Evolutionary conservation across 2,113 vertebrate species (phyloP).

Genomic region (Turnix velox): DNA sequence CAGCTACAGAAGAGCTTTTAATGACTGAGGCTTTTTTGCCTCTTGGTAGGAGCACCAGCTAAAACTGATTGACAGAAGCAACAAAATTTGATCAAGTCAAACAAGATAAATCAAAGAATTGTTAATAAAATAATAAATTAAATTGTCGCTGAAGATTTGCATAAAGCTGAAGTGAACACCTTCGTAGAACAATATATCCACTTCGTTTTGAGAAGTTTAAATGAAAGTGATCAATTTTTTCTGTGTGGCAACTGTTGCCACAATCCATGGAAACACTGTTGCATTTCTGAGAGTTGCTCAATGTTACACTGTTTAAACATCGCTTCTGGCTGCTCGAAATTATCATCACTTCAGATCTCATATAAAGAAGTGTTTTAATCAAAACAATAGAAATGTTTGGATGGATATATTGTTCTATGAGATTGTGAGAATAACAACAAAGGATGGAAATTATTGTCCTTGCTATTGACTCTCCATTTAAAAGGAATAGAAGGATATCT

Average conservation of each 20-base stretch:
- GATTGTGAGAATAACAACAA: neutral
- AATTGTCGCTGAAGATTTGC: neutral
- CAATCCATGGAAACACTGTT: neutral
- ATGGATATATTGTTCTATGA: neutral
- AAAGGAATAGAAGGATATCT: neutral
- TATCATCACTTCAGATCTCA: neutral
- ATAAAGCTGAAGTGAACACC: neutral
- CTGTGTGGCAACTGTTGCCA: neutral
- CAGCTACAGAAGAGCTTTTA: neutral
- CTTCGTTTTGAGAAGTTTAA: neutral
- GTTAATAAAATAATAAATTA: neutral
- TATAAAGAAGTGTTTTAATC: neutral
- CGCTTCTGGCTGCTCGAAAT: neutral
- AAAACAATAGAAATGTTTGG: neutral
- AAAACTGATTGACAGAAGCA: neutral
- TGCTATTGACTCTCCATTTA: neutral
- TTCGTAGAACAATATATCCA: neutral
- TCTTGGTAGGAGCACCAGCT: neutral
- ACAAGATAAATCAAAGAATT: neutral
- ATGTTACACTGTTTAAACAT: neutral
- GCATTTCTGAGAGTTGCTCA: neutral
- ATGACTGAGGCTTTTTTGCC: rapidly evolving
- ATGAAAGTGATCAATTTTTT: neutral
- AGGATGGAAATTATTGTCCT: neutral
- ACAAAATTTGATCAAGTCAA: neutral